Conservation (phyloP, 1,140 invertebrate genomes). For the Hypothenemus hampei region DNA sequence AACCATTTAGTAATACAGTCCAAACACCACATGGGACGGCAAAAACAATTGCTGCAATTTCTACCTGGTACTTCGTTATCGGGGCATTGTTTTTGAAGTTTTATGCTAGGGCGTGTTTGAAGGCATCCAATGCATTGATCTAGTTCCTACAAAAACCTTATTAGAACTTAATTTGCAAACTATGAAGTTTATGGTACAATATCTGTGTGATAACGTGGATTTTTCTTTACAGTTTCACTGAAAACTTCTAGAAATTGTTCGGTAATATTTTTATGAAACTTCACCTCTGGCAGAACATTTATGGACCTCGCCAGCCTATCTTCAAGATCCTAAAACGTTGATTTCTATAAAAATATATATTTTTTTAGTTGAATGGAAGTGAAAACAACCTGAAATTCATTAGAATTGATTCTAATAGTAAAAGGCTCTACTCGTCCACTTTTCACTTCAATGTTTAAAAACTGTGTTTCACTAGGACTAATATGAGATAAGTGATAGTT, state of each 20-base stretch:
- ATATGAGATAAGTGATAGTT: slow-evolving; percentile 63
- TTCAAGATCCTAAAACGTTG: slow-evolving; percentile 58
- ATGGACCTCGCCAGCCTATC: slow-evolving; percentile 70
- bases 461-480: slow-evolving; percentile 65
- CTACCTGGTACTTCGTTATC: slow-evolving; percentile 19
- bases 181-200: slow-evolving; percentile 51
- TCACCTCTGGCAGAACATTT: slow-evolving; percentile 68
- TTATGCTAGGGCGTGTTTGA: slow-evolving; percentile 72
- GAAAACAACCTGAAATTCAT: slow-evolving; percentile 58
- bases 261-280: slow-evolving; percentile 71
- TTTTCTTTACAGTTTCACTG: slow-evolving; percentile 66
- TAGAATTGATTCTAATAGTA: slow-evolving; percentile 67
- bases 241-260: slow-evolving; percentile 83
- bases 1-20: slow-evolving; percentile 87
- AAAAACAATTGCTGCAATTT: slow-evolving; percentile 58
- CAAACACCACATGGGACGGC: slow-evolving; percentile 85
- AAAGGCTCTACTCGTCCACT: slow-evolving; percentile 57
- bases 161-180: not conserved
- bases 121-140: slow-evolving; percentile 87
- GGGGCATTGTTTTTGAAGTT: slow-evolving; percentile 69
- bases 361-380: not conserved
- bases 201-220: slow-evolving; percentile 62
- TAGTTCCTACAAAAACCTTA: slow-evolving; percentile 56
- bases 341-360: not conserved
- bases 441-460: slow-evolving; percentile 74